Evolutionary conservation across 2,797 vertebrate species (phyloP), one percentile per base, ranked within the genome.

Genomic region (Rhinella marina): DNA sequence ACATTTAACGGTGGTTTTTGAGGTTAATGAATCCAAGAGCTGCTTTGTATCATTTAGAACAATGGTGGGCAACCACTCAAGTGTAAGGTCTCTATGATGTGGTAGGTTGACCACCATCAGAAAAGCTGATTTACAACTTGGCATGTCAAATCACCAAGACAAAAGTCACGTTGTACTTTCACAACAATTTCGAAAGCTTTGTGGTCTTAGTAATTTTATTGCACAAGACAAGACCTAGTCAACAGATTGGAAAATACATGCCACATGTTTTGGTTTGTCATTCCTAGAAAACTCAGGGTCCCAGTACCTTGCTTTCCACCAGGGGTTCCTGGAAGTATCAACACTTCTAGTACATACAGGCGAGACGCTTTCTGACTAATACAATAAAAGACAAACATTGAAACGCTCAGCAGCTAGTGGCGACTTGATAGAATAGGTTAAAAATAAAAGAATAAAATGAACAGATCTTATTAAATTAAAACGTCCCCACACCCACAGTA

Each of bases 381-480:
- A 64, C 61, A 79, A 25, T 32, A 61, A 70, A n/a, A 73, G 27
- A 81, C 61, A 66, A 80, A 29, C 73, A 79, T 19, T 52, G 29
- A 78, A n/a, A 79, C 27, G 32, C 56, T 61, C 41, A n/a, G 25
- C 62, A 73, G 41, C 52, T 73, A 72, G 16, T 62, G 54, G 21
- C 84, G 16, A 72, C 75, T 79, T 68, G 59, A 27, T 59, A 48
- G 56, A 59, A 68, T 29, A 62, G 57, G 52, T 88, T 85, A 85
- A 88, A 79, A 77, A 4, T 23, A 57, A 76, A 59, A 23, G 0
- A 57, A 68, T 72, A 83, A 87, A 87, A 83, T 59, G 10, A 78
- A 88, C 81, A 84, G n/a, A 68, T 77, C 59, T 19, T 59, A 32
- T 79, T 84, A 78, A 84, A 88, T 73, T 29, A 81, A 80, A 84